phyloP scores from a whole-genome alignment of 2,888 invertebrate genomes.

The Thera britannica region DNA sequence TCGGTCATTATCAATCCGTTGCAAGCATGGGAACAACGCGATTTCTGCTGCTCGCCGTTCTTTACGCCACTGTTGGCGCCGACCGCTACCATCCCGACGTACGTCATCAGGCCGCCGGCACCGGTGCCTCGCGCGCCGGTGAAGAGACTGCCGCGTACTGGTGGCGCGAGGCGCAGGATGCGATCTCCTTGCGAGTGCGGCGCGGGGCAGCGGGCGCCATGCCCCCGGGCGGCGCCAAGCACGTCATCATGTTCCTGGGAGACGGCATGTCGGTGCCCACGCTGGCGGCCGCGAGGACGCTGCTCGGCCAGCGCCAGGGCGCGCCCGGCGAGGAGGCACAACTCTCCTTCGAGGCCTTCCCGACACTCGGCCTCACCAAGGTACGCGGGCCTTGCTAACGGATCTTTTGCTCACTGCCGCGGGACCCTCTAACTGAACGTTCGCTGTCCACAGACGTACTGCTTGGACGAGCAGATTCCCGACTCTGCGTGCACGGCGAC shows the following conservation, averaged over 20 bases:
- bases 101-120: slow-evolving; percentile 10
- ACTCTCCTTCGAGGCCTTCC: slow-evolving; percentile 86
- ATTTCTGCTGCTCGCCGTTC: slow-evolving; percentile 10
- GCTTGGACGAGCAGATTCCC: slow-evolving; percentile 85
- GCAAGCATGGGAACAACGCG: no score
- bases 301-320: slow-evolving; percentile 82
- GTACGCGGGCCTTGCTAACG: slow-evolving; percentile 26
- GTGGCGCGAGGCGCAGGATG: slow-evolving; percentile 38
- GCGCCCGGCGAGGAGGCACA: slow-evolving; percentile 83
- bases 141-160: slow-evolving; percentile 38
- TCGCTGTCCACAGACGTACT: slow-evolving; percentile 74
- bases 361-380: slow-evolving; percentile 75
- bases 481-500: slow-evolving; percentile 90
- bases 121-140: neutral
- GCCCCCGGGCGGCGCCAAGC: slow-evolving; percentile 66
- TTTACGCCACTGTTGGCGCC: slow-evolving; percentile 11
- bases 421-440: neutral
- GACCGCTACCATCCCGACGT: slow-evolving; percentile 34
- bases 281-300: slow-evolving; percentile 85
- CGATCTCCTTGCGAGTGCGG: neutral
- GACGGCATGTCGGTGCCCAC: slow-evolving; percentile 91
- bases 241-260: slow-evolving; percentile 88
- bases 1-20: no score
- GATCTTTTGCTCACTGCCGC: neutral
- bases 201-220: slow-evolving; percentile 40